Evolutionary conservation across 2,113 vertebrate genomes (phyloP), one percentile per base, ranked within the genome.

Genomic region (Taurulus bubalis): DNA sequence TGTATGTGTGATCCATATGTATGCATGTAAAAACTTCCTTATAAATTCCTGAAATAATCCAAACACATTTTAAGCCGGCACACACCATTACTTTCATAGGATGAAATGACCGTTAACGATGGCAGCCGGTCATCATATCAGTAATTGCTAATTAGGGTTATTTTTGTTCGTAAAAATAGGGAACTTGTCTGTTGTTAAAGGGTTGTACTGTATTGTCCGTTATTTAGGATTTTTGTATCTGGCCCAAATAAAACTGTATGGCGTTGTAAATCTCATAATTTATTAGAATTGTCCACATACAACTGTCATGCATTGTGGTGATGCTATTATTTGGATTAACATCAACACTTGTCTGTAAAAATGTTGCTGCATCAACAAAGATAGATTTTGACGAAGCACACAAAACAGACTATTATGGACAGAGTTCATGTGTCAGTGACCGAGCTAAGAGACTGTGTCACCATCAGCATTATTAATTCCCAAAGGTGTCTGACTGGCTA

Each of bases 1-100:
- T 28, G 55, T 24, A 47, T 58, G 10, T 53, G 59, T 38, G 28
- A 18, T 59, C 12, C 32, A 6, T 87, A 62, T 79, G 36, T 24
- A 67, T 53, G 49, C 56, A 64, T 42, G 20, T 2, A n/a, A 60
- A 32, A 64, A 51, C 16, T 34, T 22, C 2, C n/a, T n/a, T n/a
- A 12, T 6, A 30, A 18, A 18, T 47, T 47, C 45, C 45, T 47
- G 20, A 69, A 10, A 40, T 40, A 40, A 40, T 40, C 11, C 51
- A 51, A 69, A 51, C 42, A 15, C 34, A 26, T 14, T 26, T 26
- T 28, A 16, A 42, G 24, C 26, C 24, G 4, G 36, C 40, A 18
- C 15, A 11, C 38, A 45, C 15, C 1, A 1, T 66, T 0, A 66
- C 40, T 30, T 30, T 12, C 16, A 7, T 9, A 20, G 26, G 8